Evolutionary conservation across 2,888 invertebrate genomes (phyloP).

Genomic region (Pseudoips prasinana): DNA sequence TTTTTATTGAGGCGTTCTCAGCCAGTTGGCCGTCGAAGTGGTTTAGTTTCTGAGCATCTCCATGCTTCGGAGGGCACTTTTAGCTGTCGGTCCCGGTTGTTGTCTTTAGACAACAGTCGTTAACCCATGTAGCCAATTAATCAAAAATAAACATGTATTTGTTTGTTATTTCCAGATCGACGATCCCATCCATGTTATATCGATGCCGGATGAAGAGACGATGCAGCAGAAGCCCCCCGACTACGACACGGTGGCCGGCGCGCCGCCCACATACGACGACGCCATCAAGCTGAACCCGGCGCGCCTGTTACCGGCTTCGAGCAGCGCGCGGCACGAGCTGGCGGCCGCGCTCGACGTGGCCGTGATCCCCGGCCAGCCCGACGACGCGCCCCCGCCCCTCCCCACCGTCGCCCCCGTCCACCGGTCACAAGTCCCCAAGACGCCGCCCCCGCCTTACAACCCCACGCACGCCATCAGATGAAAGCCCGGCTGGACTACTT

Average conservation of each 20-base stretch:
- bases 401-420: slow-evolving; percentile 55
- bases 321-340: slow-evolving; percentile 51
- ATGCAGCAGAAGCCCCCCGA: slow-evolving; percentile 87
- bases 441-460: slow-evolving; percentile 76
- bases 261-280: slow-evolving; percentile 87
- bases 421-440: slow-evolving; percentile 67
- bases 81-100: no score
- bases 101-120: no score
- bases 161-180: slow-evolving; percentile 81
- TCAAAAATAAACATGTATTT: no score
- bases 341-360: slow-evolving; percentile 39
- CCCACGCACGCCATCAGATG: slow-evolving; percentile 77
- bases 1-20: not conserved
- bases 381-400: slow-evolving; percentile 32
- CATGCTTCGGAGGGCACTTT: no score
- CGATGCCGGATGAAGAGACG: slow-evolving; percentile 81
- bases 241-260: slow-evolving; percentile 86
- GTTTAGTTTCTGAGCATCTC: no score
- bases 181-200: slow-evolving; percentile 85
- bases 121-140: no score
- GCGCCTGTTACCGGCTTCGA: slow-evolving; percentile 69
- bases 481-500: slow-evolving; percentile 49
- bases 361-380: slow-evolving; percentile 62
- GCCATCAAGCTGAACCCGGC: slow-evolving; percentile 87
- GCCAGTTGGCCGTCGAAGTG: not conserved